Percentiles rank a stretch among this genome's conserved stretches.
These are phyloP conservation scores for Alcis repandata DNA, from an alignment of 2,888 invertebrate species.

Conservation along the genomic window DNA sequence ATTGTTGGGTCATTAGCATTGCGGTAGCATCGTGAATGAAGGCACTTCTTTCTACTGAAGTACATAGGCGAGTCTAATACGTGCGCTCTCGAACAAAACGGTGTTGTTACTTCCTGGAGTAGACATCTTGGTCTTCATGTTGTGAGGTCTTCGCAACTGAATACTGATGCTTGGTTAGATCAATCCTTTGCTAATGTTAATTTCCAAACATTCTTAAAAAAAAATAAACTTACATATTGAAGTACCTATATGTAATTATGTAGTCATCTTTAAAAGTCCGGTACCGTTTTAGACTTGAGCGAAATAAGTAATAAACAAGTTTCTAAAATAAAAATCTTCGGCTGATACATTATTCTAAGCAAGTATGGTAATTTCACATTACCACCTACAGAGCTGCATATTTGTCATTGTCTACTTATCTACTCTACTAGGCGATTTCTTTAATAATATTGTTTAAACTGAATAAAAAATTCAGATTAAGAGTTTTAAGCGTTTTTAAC, in stretches of 20 bases:
- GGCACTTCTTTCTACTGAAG: slow-evolving; percentile 7
- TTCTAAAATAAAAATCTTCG: background rate
- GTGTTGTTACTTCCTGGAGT: background rate
- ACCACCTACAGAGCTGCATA: slow-evolving; percentile 27
- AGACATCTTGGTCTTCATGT: background rate
- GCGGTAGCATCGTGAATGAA: slow-evolving; percentile 12
- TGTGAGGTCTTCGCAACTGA: background rate
- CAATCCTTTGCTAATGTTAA: background rate
- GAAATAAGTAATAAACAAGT: slow-evolving; percentile 2
- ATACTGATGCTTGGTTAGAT: background rate
- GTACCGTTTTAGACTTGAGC: slow-evolving; percentile 1
- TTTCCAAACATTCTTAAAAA: background rate
- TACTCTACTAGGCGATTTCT: background rate
- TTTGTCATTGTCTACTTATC: slow-evolving; percentile 19
- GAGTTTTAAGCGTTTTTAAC: slow-evolving; percentile 4
- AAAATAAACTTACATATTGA: background rate
- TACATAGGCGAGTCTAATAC: background rate
- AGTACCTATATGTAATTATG: too few species aligned
- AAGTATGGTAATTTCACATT: slow-evolving; percentile 17
- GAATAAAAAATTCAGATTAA: slow-evolving; percentile 9
- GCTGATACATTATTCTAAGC: slow-evolving; percentile 5
- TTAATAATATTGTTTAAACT: slow-evolving; percentile 2
- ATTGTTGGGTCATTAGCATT: slow-evolving; percentile 28
- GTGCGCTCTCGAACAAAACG: slow-evolving; percentile 7
- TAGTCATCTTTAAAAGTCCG: background rate